phyloP scores from a whole-genome alignment of 1,140 invertebrate genomes.

The Eumeta japonica region DNA sequence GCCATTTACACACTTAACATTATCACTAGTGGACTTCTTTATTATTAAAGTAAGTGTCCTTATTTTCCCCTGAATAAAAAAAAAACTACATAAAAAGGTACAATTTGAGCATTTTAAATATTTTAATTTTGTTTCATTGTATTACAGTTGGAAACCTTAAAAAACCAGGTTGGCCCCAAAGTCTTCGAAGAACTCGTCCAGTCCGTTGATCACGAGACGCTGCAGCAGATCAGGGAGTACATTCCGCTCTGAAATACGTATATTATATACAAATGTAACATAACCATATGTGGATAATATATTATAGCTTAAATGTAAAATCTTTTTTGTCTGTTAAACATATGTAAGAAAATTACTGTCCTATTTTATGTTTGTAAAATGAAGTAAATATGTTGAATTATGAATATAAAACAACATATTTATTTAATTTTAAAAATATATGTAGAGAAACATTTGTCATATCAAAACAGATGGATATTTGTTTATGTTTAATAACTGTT shows the following conservation, averaged over 20 bases:
- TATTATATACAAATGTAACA: too few relatives aligned
- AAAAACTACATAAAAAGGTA: conserved; percentile 4
- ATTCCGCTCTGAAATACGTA: conserved; percentile 56
- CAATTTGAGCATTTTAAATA: conserved; percentile 8
- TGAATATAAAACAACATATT: too few relatives aligned
- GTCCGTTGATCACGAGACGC: conserved; percentile 65
- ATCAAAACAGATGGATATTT: too few relatives aligned
- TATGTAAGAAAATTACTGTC: too few relatives aligned
- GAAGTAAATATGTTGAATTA: too few relatives aligned
- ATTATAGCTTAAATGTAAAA: too few relatives aligned
- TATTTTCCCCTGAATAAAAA: conserved; percentile 5
- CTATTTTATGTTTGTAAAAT: too few relatives aligned
- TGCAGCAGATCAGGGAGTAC: conserved; percentile 66
- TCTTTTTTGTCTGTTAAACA: too few relatives aligned
- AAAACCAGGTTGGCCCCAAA: conserved; percentile 64
- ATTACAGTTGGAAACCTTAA: conserved; percentile 65
- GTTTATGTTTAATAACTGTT: too few relatives aligned
- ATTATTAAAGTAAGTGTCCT: conserved; percentile 56
- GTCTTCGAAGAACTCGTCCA: conserved; percentile 71
- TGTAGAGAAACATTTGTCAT: too few relatives aligned
- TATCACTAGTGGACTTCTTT: conserved; percentile 67
- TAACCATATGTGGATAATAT: too few relatives aligned
- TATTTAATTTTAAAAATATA: too few relatives aligned
- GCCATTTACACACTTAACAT: conserved; percentile 69
- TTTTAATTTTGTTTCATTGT: conserved; percentile 15